Conservation (phyloP, 2,888 invertebrate genomes). For the Ommatoiulus sabulosus region DNA sequence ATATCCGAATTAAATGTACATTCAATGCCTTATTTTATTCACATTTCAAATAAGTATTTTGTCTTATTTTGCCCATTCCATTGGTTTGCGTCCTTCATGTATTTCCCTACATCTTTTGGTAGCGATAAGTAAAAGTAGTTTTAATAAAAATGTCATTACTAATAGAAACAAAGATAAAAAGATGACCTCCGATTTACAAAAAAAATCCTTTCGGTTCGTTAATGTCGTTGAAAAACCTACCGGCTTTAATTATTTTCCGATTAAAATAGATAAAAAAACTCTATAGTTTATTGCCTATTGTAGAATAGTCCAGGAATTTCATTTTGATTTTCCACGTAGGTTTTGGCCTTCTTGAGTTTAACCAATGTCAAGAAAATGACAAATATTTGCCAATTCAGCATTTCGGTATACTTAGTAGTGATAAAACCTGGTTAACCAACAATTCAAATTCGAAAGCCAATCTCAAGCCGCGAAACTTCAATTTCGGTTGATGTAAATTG, state of each 20-base stretch:
- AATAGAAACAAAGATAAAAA: slow-evolving; percentile 6
- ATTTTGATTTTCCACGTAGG: not conserved
- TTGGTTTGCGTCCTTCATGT: not conserved
- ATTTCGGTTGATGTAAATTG: no score
- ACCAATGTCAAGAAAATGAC: not conserved
- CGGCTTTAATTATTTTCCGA: not conserved
- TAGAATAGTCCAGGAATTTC: not conserved
- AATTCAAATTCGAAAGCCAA: not conserved
- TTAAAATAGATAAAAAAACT: not conserved
- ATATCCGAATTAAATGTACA: not conserved
- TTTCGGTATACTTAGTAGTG: not conserved
- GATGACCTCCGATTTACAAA: slow-evolving; percentile 11
- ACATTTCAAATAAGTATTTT: no score
- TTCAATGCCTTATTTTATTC: not conserved
- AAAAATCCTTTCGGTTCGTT: not conserved
- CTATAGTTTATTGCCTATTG: not conserved
- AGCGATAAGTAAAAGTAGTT: not conserved
- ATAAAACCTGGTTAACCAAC: not conserved
- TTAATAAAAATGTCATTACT: slow-evolving; percentile 47
- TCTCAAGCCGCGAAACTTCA: no score
- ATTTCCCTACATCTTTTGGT: not conserved
- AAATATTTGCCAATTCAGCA: not conserved
- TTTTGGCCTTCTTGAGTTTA: not conserved
- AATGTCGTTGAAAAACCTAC: not conserved
- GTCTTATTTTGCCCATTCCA: not conserved